Conservation (phyloP, 2,888 invertebrate species). For the Deilephila porcellus region DNA sequence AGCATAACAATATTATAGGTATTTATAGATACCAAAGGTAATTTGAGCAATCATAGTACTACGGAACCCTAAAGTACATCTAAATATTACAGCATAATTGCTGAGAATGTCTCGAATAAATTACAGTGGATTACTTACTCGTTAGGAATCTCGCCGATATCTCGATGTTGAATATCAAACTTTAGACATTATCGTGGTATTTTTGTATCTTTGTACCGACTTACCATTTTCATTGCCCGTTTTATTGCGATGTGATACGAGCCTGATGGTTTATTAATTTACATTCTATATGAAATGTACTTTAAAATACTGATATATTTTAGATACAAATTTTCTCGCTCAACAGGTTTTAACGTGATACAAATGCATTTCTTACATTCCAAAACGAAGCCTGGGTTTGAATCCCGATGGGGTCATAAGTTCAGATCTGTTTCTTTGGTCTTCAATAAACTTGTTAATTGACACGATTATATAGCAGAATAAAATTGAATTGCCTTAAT, state of each 20-base stretch:
- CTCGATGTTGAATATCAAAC: slow-evolving; percentile 24
- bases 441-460: too few species aligned
- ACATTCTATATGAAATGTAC: background rate
- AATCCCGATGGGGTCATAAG: too few species aligned
- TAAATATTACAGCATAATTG: slow-evolving; percentile 54
- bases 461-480: background rate
- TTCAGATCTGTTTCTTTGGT: too few species aligned
- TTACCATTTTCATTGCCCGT: slow-evolving; percentile 22
- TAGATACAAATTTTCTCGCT: background rate
- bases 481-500: too few species aligned
- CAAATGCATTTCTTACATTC: slow-evolving; percentile 1
- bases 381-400: background rate
- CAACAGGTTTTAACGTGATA: background rate
- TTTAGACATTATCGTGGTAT: slow-evolving; percentile 30
- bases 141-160: slow-evolving; percentile 42
- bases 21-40: too few species aligned
- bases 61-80: slow-evolving; percentile 42
- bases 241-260: slow-evolving; percentile 4
- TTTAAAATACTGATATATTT: slow-evolving; percentile 10
- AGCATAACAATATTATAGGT: too few species aligned
- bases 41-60: background rate
- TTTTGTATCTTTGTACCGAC: slow-evolving; percentile 28
- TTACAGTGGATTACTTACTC: slow-evolving; percentile 46
- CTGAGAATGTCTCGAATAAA: slow-evolving; percentile 51
- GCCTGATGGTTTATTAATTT: slow-evolving; percentile 2